Evolutionary conservation across 2,797 vertebrate species (phyloP).

Genomic region (Heliangelus exortis): DNA sequence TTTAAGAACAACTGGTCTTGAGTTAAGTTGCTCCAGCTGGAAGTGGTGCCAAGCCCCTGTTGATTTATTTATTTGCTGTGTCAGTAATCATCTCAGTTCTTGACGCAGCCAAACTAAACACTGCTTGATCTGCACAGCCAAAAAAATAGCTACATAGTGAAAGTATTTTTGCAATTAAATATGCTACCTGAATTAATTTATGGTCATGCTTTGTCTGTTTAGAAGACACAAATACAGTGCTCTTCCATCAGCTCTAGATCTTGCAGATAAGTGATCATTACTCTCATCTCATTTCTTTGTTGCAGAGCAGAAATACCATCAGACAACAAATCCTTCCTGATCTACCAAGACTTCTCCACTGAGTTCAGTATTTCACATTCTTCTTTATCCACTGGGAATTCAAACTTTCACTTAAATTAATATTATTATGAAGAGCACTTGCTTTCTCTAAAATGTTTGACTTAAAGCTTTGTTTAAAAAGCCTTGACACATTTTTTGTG

Average conservation of each 20-base stretch:
- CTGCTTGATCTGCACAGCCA: neutral
- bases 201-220: neutral
- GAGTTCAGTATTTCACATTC: neutral
- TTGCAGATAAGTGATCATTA: constrained; percentile 16
- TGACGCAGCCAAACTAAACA: constrained; percentile 5
- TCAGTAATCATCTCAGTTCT: neutral
- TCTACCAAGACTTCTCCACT: neutral
- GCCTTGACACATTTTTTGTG: neutral
- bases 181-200: neutral
- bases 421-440: neutral
- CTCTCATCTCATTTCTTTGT: neutral
- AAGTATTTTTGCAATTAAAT: neutral
- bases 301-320: neutral
- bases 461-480: neutral
- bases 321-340: constrained; percentile 25
- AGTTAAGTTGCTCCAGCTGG: constrained; percentile 11
- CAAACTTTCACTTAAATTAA: neutral
- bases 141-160: neutral
- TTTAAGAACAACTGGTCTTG: constrained; percentile 24
- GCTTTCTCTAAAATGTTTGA: neutral
- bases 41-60: neutral
- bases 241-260: neutral
- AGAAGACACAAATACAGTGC: neutral
- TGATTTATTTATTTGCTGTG: neutral
- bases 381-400: neutral